A percentile compares a stretch with the other conserved stretches of the same genome.
Conservation (phyloP, 2,113 vertebrate species). For the Axis porcinus region DNA sequence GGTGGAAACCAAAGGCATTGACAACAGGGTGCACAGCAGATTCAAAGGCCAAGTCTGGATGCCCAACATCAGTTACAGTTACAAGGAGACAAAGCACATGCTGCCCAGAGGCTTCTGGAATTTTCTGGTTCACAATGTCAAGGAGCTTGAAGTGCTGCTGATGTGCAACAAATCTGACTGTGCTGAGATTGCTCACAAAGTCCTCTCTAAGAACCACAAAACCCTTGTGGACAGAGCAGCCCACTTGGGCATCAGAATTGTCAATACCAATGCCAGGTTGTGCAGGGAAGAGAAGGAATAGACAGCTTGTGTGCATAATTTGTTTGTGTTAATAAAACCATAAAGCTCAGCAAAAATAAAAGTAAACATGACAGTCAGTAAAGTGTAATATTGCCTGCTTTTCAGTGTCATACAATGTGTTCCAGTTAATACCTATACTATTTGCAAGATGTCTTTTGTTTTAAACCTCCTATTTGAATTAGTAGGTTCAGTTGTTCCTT, state of each 20-base stretch:
- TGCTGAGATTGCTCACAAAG: background rate
- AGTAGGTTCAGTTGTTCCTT: slow-evolving; percentile 13
- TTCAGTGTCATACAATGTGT: background rate
- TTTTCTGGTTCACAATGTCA: background rate
- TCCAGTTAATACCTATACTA: background rate
- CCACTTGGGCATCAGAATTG: background rate
- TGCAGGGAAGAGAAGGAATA: background rate
- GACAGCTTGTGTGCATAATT: background rate
- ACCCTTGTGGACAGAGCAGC: background rate
- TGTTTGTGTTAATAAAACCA: background rate
- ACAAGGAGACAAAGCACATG: background rate
- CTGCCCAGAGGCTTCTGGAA: background rate
- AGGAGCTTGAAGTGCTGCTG: background rate
- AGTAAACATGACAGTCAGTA: background rate
- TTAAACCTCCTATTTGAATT: background rate
- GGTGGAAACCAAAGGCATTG: background rate
- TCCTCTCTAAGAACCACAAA: background rate
- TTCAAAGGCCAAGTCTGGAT: background rate
- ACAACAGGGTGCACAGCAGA: background rate
- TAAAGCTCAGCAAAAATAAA: background rate
- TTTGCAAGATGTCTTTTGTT: slow-evolving; percentile 11
- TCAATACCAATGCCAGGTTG: background rate
- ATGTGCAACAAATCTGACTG: background rate
- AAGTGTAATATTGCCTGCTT: background rate
- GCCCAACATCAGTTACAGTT: background rate